Evolutionary conservation across 2,113 vertebrate genomes (phyloP).

Genomic region (Rhea americana): DNA sequence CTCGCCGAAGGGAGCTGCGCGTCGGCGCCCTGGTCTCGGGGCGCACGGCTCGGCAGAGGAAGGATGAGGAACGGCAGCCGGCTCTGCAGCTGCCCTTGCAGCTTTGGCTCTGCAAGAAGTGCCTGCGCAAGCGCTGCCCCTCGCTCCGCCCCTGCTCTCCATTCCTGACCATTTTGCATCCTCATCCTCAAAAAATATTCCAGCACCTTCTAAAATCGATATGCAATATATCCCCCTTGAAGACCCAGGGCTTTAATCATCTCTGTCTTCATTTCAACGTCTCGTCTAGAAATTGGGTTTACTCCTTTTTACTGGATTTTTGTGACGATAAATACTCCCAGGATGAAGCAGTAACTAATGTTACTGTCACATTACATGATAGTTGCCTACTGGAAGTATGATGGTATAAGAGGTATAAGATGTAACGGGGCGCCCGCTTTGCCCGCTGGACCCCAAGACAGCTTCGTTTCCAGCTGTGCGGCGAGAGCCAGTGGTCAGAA

Average conservation of each 20-base stretch:
- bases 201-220: neutral
- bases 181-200: neutral
- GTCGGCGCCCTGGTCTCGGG: too few species aligned
- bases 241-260: neutral
- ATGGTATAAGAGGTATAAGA: neutral
- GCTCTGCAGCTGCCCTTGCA: neutral
- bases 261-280: neutral
- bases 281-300: neutral
- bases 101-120: neutral
- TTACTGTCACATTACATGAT: neutral
- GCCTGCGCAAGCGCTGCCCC: neutral
- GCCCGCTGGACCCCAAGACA: neutral
- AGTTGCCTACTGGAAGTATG: neutral
- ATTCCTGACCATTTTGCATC: neutral
- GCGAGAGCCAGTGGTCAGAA: neutral
- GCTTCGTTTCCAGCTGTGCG: neutral
- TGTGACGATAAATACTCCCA: neutral
- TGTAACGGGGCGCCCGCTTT: neutral
- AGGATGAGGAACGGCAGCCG: too few species aligned
- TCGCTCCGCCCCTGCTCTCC: neutral
- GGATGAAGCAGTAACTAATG: neutral
- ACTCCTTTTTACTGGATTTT: neutral
- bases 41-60: too few species aligned
- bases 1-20: too few species aligned
- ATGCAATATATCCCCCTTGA: neutral